Base-by-base conservation (phyloP, 2,113 vertebrate species). In the Puma concolor region DNA sequence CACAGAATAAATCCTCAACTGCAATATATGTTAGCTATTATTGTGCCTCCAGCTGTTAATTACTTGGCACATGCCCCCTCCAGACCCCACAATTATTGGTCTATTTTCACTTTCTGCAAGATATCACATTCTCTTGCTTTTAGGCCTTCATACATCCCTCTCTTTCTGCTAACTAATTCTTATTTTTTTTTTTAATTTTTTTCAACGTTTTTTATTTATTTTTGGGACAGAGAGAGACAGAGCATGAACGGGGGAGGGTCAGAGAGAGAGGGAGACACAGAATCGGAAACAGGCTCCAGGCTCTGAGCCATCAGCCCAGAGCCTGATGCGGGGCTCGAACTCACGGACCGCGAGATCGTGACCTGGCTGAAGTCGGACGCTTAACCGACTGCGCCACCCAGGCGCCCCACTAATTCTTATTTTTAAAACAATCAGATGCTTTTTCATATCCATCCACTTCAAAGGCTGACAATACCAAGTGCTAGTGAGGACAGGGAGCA, bases 391-490 rank as follows among this genome's bases (percentile, higher is more conserved):
- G n/a, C n/a, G n/a, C n/a, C n/a, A n/a, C n/a, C n/a, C n/a, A n/a
- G n/a, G n/a, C n/a, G n/a, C n/a, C n/a, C n/a, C n/a, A n/a, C 16
- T 89, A 87, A 50, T 83, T 94, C 80, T 63, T 92, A 52, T 72
- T 95, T 95, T 69, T 80, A 80, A 92, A 89, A 48, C n/a, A 88
- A 38, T 84, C 19, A 82, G 52, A 31, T 64, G 8, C 72, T 38
- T 95, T 80, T 80, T 92, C n/a, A 94, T 81, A 80, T 92, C n/a
- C 36, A 92, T 60, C 38, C 76, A 84, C 38, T 84, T 81, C 23
- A 60, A 96, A 82, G 17, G 60, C 52, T 82, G 41, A 86, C 31
- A 67, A 81, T 74, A 66, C 29, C 48, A 60, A 94, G 66, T 77
- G 38, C 60, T 64, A 86, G 27, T 74, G 76, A 95, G 50, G 52